Percentiles rank a stretch among this genome's conserved stretches.
phyloP scores from a whole-genome alignment of 2,113 vertebrate species.

The Chelonoidis abingdonii region DNA sequence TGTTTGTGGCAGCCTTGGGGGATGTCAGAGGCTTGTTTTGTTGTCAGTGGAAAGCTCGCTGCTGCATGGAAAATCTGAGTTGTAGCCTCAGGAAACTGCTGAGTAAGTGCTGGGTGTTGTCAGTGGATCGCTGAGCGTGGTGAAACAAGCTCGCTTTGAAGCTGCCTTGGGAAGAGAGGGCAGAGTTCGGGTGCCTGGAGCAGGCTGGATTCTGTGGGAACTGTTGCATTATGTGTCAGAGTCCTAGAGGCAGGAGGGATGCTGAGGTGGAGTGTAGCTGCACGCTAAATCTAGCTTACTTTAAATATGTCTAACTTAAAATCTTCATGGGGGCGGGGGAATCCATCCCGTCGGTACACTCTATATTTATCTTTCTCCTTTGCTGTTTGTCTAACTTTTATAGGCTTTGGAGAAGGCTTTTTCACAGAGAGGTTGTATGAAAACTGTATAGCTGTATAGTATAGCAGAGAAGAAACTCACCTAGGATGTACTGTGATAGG shows the following conservation, averaged over 20 bases:
- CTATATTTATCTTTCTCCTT: not conserved
- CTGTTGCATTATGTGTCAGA: not conserved
- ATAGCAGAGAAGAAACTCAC: not conserved
- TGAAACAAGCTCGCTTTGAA: rapidly evolving
- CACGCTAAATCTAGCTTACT: not conserved
- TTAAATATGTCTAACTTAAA: too few species aligned
- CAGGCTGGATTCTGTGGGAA: not conserved
- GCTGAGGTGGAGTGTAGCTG: not conserved
- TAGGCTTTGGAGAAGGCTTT: not conserved
- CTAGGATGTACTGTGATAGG: not conserved
- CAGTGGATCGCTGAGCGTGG: rapidly evolving
- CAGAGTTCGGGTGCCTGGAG: too few species aligned
- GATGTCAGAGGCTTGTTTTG: not conserved
- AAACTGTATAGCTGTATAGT: not conserved
- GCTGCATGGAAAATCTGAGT: too few species aligned
- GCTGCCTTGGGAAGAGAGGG: too few species aligned
- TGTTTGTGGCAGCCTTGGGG: too few species aligned
- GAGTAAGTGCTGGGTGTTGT: not conserved
- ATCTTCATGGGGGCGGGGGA: not conserved
- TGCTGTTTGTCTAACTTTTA: not conserved
- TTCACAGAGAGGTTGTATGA: not conserved
- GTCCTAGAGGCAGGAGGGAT: not conserved
- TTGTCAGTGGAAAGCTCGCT: rapidly evolving
- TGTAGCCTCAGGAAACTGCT: not conserved
- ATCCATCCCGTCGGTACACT: not conserved